Percentiles rank a stretch among this genome's conserved stretches.
phyloP scores from a whole-genome alignment of 1,140 invertebrate genomes.

The Drosophila equinoxialis region DNA sequence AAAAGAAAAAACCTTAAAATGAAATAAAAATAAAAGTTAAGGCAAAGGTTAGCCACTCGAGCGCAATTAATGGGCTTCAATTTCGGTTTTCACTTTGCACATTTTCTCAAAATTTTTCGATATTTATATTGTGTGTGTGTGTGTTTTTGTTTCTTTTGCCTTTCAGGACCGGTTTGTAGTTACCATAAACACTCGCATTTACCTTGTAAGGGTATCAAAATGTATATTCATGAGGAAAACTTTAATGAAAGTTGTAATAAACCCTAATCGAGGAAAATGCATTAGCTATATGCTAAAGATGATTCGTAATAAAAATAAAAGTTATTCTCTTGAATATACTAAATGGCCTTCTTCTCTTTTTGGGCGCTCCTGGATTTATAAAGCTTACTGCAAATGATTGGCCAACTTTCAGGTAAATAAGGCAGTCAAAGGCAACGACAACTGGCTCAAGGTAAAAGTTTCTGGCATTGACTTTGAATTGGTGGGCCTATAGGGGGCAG shows the following conservation, averaged over 20 bases:
- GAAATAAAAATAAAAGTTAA: conserved; percentile 26
- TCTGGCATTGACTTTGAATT: conserved; percentile 62
- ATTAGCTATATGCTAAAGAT: no score
- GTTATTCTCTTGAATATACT: no score
- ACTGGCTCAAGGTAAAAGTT: conserved; percentile 36
- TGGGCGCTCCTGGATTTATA: conserved; percentile 10
- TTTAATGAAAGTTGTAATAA: no score
- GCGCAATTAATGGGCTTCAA: conserved; percentile 73
- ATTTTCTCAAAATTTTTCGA: conserved; percentile 20
- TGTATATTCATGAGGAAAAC: no score
- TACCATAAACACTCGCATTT: no score
- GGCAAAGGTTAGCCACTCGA: conserved; percentile 62
- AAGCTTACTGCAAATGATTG: conserved; percentile 56
- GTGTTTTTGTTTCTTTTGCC: neutral
- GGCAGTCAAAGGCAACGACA: conserved; percentile 11
- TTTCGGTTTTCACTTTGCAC: conserved; percentile 50
- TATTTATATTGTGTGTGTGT: conserved; percentile 19
- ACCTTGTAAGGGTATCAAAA: no score
- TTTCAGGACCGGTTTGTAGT: neutral
- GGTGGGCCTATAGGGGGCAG: conserved; percentile 19
- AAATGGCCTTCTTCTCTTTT: no score
- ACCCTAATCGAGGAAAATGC: no score
- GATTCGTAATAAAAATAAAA: no score
- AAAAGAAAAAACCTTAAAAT: conserved; percentile 42
- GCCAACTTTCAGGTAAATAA: conserved; percentile 43